These are phyloP conservation scores for Chloroclysta siterata DNA, from an alignment of 2,888 invertebrate genomes.

Conservation along the genomic window DNA sequence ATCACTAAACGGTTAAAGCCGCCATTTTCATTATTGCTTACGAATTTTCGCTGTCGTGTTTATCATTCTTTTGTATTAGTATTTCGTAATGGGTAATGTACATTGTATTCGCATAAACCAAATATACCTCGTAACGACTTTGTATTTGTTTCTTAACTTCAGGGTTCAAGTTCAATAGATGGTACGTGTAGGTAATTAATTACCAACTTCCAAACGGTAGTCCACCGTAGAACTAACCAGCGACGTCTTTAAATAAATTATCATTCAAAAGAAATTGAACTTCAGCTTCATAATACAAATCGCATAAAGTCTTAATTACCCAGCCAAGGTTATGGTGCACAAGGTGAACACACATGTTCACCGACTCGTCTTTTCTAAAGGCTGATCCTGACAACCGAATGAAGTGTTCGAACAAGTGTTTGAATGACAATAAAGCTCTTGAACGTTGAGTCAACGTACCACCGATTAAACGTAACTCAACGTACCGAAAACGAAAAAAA, in stretches of 20 bases:
- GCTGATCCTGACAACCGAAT: constrained; percentile 13
- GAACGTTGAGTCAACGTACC: no score
- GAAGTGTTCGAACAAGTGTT: constrained; percentile 4
- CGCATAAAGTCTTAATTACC: constrained; percentile 47
- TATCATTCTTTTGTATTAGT: no score
- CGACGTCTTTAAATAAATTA: constrained; percentile 4
- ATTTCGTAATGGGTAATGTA: no score
- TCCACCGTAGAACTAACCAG: neutral
- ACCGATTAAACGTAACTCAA: no score
- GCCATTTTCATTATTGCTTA: constrained; percentile 13
- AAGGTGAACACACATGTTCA: constrained; percentile 48
- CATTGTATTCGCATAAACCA: no score
- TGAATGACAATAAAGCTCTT: no score
- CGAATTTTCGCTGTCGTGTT: neutral
- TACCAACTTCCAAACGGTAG: neutral
- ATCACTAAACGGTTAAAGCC: neutral
- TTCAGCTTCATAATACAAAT: constrained; percentile 30
- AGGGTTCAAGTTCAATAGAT: neutral
- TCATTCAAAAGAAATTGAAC: constrained; percentile 35
- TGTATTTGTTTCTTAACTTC: no score
- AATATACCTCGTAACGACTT: no score
- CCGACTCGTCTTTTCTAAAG: constrained; percentile 37
- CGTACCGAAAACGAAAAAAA: no score
- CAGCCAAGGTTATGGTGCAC: constrained; percentile 46
- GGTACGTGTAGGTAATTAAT: neutral